Evolutionary conservation across 1,140 invertebrate species (phyloP).

Genomic region (Protaetia brevitarsis): DNA sequence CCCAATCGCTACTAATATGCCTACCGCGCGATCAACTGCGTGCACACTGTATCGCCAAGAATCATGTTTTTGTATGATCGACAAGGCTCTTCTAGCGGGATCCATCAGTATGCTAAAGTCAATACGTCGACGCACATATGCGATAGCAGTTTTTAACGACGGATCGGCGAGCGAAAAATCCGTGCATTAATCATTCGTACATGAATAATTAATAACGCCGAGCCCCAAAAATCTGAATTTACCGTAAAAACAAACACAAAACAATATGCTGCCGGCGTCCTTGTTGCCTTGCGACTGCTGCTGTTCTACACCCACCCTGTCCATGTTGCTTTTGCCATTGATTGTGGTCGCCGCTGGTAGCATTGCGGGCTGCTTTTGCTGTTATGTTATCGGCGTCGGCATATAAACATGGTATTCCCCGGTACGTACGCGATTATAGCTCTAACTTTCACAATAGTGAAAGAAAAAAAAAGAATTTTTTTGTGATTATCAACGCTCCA

Average conservation of each 20-base stretch:
- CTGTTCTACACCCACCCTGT: background rate
- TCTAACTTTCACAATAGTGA: background rate
- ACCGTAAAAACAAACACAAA: constrained; percentile 3
- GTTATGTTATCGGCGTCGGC: background rate
- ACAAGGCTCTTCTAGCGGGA: too few relatives aligned
- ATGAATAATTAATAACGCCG: background rate
- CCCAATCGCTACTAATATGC: too few relatives aligned
- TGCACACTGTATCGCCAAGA: too few relatives aligned
- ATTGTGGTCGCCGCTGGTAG: background rate
- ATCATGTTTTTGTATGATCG: too few relatives aligned
- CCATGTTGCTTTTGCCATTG: background rate
- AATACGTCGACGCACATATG: too few relatives aligned
- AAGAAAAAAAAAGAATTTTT: background rate
- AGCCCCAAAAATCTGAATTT: background rate
- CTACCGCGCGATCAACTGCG: too few relatives aligned
- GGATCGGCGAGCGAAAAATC: background rate
- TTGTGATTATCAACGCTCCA: background rate
- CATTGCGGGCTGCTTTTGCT: background rate
- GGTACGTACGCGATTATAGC: background rate
- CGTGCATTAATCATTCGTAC: background rate
- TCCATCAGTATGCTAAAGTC: too few relatives aligned
- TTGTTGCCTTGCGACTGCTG: too few relatives aligned
- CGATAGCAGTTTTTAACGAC: background rate
- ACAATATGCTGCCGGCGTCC: background rate
- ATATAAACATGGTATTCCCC: background rate